Evolutionary conservation across 2,888 invertebrate genomes (phyloP), one percentile per base, ranked within the genome.

Genomic region (Pollenia griseotomentosa): DNA sequence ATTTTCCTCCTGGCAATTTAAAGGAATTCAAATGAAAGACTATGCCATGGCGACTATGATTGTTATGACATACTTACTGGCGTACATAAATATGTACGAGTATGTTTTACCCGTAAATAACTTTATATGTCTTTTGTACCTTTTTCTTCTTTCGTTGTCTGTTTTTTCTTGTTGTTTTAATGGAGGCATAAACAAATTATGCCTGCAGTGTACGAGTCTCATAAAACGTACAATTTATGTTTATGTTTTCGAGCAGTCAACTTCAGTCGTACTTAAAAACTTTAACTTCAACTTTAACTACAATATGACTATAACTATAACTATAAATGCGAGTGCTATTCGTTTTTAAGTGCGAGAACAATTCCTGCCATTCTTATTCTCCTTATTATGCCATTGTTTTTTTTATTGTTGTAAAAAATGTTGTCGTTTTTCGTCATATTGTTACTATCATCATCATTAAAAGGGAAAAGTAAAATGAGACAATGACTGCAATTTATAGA

Each of bases 401-500:
- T 53, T 44, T 59, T 79, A 68, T 46, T 63, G 19, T 57, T 42
- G 44, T 85, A 51, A 9, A n/a, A 46, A n/a, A n/a, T 53, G 14
- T 61, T 77, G 19, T 65, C 23, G 78, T 86, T 74, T 40, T 71
- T 48, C 44, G 10, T 81, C 40, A 42, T 74, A 53, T 78, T 73
- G 42, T 65, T 77, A 23, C 51, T 74, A 7, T 77, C 63, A 40
- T 80, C 70, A 73, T 79, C 57, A 48, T 48, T 16, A 11, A n/a
- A 12, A 55, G 6, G 8, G 42, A 59, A 65, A 48, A 42, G 16
- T 14, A 79, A 78, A 80, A 71, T 5, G 40, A 46, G 57, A 74
- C 19, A 65, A 77, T 75, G 77, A 73, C 77, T 86, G 79, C 80
- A 73, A 59, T 86, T 86, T 80, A 86, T 83, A 70, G 83, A 74